phyloP scores from a whole-genome alignment of 2,113 vertebrate genomes.

The Kryptolebias marmoratus region DNA sequence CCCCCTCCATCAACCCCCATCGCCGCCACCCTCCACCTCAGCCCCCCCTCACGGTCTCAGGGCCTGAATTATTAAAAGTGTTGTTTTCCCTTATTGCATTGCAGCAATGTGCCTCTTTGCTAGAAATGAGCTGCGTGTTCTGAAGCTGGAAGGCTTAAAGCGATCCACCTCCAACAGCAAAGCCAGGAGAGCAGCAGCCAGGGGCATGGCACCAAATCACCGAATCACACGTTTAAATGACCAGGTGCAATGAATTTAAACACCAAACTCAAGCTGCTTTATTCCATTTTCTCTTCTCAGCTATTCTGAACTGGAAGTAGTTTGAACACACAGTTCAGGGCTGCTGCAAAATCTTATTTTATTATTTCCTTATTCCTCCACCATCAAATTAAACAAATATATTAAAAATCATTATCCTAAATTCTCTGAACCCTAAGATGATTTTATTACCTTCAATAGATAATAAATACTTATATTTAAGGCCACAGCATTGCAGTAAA shows the following conservation, averaged over 20 bases:
- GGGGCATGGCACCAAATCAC: neutral
- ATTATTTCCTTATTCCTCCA: neutral
- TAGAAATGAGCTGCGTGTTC: conserved; percentile 66
- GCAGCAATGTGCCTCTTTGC: conserved; percentile 76
- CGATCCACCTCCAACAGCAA: conserved; percentile 46
- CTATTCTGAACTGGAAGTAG: neutral
- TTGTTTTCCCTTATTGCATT: conserved; percentile 82
- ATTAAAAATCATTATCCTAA: conserved; percentile 1
- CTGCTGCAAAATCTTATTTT: no score
- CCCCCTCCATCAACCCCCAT: conserved; percentile 24
- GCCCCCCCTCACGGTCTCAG: conserved; percentile 56
- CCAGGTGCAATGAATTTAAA: neutral
- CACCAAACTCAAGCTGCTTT: neutral
- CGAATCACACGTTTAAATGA: conserved; percentile 17
- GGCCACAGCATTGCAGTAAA: no score
- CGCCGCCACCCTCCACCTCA: conserved; percentile 6
- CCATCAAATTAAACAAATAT: neutral
- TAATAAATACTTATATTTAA: no score
- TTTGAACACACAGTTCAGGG: no score
- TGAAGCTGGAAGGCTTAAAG: conserved; percentile 55
- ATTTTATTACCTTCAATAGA: no score
- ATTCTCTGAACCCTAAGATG: neutral
- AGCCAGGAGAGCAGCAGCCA: conserved; percentile 27
- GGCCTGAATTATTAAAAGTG: conserved; percentile 83
- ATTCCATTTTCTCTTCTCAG: neutral